phyloP scores from a whole-genome alignment of 2,113 vertebrate genomes.

The Gobius niger region DNA sequence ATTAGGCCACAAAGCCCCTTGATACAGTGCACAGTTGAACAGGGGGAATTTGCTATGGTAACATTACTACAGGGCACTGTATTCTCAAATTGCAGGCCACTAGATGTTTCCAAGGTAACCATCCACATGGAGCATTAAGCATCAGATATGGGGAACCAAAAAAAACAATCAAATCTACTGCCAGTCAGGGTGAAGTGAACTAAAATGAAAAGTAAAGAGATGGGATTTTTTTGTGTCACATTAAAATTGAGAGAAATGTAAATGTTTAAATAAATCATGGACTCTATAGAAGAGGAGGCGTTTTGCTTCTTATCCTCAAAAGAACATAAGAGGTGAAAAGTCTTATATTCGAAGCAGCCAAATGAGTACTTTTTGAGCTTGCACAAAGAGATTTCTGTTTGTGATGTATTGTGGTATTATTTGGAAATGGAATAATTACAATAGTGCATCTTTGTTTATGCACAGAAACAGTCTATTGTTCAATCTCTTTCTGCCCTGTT shows the following conservation, averaged over 20 bases:
- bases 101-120: constrained; percentile 78
- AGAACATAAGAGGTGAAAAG: too few relatives aligned
- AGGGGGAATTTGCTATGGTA: constrained; percentile 61
- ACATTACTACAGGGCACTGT: constrained; percentile 66
- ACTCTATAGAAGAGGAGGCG: too few relatives aligned
- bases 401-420: too few relatives aligned
- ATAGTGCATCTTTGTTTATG: background rate
- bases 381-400: too few relatives aligned
- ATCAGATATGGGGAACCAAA: constrained; percentile 45
- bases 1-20: constrained; percentile 49
- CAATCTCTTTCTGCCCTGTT: background rate
- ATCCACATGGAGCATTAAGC: constrained; percentile 58
- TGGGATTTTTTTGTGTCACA: too few relatives aligned
- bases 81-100: constrained; percentile 69
- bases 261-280: too few relatives aligned
- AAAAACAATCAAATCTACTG: constrained; percentile 34
- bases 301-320: too few relatives aligned
- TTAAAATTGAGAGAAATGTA: too few relatives aligned
- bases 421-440: background rate
- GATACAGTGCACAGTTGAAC: constrained; percentile 38
- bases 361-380: too few relatives aligned
- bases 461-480: background rate
- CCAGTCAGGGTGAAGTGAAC: background rate
- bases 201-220: background rate
- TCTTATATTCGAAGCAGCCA: too few relatives aligned